Evolutionary conservation across 2,797 vertebrate species (phyloP).

Genomic region (Hydrophis major): DNA sequence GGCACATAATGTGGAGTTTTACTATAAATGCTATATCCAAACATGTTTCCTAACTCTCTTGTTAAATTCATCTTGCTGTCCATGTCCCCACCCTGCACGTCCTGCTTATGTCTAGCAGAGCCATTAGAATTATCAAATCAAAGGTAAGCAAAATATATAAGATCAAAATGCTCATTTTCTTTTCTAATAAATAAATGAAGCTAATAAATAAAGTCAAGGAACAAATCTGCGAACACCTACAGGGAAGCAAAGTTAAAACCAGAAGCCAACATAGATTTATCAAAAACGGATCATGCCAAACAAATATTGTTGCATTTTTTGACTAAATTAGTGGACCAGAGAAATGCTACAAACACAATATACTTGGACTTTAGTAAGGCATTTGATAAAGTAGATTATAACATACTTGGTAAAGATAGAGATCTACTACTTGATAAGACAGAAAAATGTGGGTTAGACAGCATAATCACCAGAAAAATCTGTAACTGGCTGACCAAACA

Average conservation of each 20-base stretch:
- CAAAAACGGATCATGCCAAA: not conserved
- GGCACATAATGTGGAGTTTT: not conserved
- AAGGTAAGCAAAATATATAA: not conserved
- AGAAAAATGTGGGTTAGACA: not conserved
- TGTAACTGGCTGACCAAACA: not conserved
- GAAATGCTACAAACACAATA: not conserved
- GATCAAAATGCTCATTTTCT: not conserved
- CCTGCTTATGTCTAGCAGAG: not conserved
- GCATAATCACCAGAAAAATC: not conserved
- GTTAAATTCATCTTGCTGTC: not conserved
- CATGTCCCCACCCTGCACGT: not conserved
- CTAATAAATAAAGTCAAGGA: not conserved
- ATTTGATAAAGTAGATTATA: not conserved
- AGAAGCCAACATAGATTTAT: not conserved
- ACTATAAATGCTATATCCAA: not conserved
- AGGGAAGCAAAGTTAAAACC: not conserved
- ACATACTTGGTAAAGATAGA: not conserved
- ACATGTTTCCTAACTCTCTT: not conserved
- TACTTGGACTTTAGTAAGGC: not conserved
- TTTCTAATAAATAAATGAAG: not conserved
- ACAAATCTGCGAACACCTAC: not conserved
- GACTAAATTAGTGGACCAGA: not conserved
- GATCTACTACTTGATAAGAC: not conserved
- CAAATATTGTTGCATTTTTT: not conserved
- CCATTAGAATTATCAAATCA: not conserved